phyloP scores from a whole-genome alignment of 2,113 vertebrate species.

The Mixornis gularis region DNA sequence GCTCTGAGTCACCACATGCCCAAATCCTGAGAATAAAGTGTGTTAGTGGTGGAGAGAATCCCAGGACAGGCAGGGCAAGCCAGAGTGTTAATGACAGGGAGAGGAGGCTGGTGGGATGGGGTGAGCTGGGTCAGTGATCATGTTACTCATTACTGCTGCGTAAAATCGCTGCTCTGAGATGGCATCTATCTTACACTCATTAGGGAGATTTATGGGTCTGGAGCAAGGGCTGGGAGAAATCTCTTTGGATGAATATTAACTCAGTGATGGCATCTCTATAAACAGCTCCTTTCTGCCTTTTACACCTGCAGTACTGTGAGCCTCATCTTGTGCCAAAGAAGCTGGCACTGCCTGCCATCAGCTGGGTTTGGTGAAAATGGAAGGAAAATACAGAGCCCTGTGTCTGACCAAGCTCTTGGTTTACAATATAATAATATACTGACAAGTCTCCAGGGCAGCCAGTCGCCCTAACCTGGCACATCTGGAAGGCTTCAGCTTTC shows the following conservation, averaged over 20 bases:
- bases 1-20: slow-evolving; percentile 16
- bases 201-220: slow-evolving; percentile 9
- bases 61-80: background rate
- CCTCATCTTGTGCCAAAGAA: background rate
- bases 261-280: background rate
- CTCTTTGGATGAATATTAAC: background rate
- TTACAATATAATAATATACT: background rate
- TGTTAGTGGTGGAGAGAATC: slow-evolving; percentile 14
- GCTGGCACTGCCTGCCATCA: background rate
- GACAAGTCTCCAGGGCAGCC: background rate
- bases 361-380: background rate
- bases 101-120: background rate
- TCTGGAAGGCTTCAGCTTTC: background rate
- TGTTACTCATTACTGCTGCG: background rate
- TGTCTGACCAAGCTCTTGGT: background rate
- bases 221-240: background rate
- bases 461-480: background rate
- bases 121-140: background rate
- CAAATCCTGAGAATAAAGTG: slow-evolving; percentile 12
- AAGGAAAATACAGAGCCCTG: background rate
- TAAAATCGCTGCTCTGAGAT: background rate
- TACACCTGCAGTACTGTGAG: background rate
- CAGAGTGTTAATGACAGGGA: background rate
- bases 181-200: background rate
- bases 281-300: background rate